These are phyloP conservation scores for Protosalanx chinensis DNA, from an alignment of 2,797 vertebrate genomes.

Conservation along the genomic window DNA sequence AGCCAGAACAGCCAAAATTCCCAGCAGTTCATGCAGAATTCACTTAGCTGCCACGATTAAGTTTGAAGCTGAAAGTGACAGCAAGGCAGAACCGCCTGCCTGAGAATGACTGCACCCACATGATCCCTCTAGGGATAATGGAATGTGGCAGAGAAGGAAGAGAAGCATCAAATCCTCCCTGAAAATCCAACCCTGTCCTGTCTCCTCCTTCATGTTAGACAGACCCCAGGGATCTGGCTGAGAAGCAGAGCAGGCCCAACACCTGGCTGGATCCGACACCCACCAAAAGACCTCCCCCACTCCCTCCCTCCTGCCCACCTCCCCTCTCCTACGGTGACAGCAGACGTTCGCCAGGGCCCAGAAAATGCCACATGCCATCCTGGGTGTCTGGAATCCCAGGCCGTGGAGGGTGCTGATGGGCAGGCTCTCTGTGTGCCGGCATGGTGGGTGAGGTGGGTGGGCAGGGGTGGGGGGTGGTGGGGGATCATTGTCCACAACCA, in stretches of 20 bases:
- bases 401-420: constrained; percentile 62
- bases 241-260: constrained; percentile 23
- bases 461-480: constrained; percentile 18
- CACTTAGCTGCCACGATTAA: neutral
- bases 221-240: constrained; percentile 41
- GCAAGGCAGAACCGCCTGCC: neutral
- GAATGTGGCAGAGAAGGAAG: neutral
- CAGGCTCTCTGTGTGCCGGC: constrained; percentile 47
- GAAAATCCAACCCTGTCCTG: neutral
- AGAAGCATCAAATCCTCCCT: neutral
- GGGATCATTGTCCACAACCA: constrained; percentile 59
- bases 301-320: too few species aligned
- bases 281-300: constrained; percentile 46
- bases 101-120: neutral
- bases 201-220: constrained; percentile 21
- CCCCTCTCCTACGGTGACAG: constrained; percentile 47
- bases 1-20: constrained; percentile 29
- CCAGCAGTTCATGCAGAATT: constrained; percentile 22
- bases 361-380: constrained; percentile 78
- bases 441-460: constrained; percentile 13
- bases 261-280: constrained; percentile 42
- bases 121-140: neutral
- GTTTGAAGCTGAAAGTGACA: neutral
- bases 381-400: constrained; percentile 77
- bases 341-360: constrained; percentile 74